Percentiles rank a stretch among this genome's conserved stretches.
These are phyloP conservation scores for Cantharis lateralis DNA, from an alignment of 2,888 invertebrate species.

Conservation along the genomic window DNA sequence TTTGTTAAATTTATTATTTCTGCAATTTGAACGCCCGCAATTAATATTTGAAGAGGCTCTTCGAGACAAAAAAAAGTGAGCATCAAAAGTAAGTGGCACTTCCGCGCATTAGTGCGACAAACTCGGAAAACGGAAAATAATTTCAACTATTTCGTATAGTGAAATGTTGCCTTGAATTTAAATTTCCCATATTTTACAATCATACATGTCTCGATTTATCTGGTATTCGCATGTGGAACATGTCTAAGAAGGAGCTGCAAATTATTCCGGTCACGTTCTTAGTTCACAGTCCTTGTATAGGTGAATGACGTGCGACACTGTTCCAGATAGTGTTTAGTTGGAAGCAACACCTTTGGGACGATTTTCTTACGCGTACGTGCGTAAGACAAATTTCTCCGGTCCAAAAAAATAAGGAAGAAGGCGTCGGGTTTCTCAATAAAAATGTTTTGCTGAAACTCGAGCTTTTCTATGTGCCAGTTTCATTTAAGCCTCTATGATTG, in stretches of 20 bases:
- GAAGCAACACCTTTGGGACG: constrained; percentile 28
- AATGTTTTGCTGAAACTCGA: not conserved
- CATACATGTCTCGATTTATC: constrained; percentile 14
- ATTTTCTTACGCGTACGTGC: constrained; percentile 14
- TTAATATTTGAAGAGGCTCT: not conserved
- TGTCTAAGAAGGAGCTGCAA: constrained; percentile 13
- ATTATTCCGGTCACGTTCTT: constrained; percentile 30
- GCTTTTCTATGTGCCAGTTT: not conserved
- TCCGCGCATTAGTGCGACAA: not conserved
- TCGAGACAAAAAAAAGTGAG: not conserved
- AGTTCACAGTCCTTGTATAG: constrained; percentile 29
- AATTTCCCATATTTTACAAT: constrained; percentile 1
- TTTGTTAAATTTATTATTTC: not conserved
- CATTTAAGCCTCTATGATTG: not conserved
- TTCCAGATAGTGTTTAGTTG: constrained; percentile 19
- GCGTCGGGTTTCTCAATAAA: not conserved
- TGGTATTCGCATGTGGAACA: constrained; percentile 15
- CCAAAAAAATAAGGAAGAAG: not conserved
- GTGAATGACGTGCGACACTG: constrained; percentile 28
- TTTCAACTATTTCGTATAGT: not conserved
- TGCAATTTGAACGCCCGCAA: not conserved
- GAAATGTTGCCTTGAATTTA: constrained; percentile 4
- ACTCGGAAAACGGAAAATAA: not conserved
- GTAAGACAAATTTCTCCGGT: not conserved
- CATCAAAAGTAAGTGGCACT: not conserved